Conservation (phyloP, 1,140 invertebrate genomes). For the Apis laboriosa region DNA sequence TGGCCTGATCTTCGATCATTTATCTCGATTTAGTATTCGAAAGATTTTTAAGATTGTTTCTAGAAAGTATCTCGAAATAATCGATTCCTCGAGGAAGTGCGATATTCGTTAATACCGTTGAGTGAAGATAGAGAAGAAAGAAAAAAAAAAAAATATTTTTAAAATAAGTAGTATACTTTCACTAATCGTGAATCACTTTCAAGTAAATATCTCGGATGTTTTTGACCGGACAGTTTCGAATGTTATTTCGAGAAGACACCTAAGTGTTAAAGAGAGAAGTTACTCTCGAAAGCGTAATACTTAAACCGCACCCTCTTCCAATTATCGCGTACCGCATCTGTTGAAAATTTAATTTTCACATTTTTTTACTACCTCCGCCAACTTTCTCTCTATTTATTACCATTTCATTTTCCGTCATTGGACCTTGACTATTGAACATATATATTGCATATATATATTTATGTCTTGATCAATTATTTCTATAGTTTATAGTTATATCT, state of each 20-base stretch:
- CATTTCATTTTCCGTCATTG: conserved; percentile 14
- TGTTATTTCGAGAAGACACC: neutral
- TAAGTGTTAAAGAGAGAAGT: neutral
- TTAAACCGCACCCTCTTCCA: conserved; percentile 40
- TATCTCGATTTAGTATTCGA: neutral
- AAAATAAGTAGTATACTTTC: conserved; percentile 6
- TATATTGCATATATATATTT: too few species aligned
- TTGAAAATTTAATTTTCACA: conserved; percentile 31
- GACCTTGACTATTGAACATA: neutral
- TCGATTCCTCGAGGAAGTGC: neutral
- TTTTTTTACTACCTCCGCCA: conserved; percentile 16
- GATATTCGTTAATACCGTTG: too few species aligned
- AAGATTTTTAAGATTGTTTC: neutral
- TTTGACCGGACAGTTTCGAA: neutral
- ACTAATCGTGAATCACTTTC: neutral
- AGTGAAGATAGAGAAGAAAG: neutral
- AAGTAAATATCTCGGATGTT: neutral
- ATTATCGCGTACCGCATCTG: conserved; percentile 2
- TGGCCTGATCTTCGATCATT: neutral
- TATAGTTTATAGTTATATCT: neutral
- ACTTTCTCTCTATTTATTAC: conserved; percentile 37
- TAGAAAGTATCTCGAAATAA: neutral
- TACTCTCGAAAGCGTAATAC: conserved; percentile 47
- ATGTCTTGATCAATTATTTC: neutral
- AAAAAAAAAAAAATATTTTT: neutral